These are phyloP conservation scores for Irena cyanogastra DNA, from an alignment of 2,113 vertebrate genomes.

Conservation along the genomic window DNA sequence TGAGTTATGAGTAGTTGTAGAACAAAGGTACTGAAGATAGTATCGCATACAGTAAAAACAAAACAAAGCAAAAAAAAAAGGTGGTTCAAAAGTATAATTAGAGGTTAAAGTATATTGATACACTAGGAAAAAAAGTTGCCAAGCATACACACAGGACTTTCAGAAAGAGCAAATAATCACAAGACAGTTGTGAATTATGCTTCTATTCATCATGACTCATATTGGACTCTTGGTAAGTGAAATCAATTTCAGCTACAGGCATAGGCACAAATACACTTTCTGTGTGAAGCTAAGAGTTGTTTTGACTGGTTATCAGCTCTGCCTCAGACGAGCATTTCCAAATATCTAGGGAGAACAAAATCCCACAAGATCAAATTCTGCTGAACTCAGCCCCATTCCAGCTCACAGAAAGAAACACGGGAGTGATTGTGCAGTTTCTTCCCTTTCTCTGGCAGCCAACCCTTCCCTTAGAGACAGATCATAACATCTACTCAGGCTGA, in stretches of 20 bases:
- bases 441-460: background rate
- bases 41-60: background rate
- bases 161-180: conserved; percentile 3
- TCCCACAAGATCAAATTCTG: background rate
- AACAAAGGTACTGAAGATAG: background rate
- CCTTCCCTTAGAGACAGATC: background rate
- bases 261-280: background rate
- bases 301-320: background rate
- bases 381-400: background rate
- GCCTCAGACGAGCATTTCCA: background rate
- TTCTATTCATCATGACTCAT: conserved; percentile 3
- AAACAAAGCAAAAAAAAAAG: background rate
- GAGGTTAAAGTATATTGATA: background rate
- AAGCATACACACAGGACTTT: background rate
- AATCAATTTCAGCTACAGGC: background rate
- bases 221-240: conserved; percentile 5
- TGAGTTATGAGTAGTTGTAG: background rate
- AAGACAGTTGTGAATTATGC: background rate
- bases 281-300: background rate
- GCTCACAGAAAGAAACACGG: background rate
- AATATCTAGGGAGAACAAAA: background rate
- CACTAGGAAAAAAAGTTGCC: background rate
- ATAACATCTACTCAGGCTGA: background rate
- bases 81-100: background rate
- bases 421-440: background rate